phyloP scores from a whole-genome alignment of 2,888 invertebrate genomes.

The Eupithecia exiguata region DNA sequence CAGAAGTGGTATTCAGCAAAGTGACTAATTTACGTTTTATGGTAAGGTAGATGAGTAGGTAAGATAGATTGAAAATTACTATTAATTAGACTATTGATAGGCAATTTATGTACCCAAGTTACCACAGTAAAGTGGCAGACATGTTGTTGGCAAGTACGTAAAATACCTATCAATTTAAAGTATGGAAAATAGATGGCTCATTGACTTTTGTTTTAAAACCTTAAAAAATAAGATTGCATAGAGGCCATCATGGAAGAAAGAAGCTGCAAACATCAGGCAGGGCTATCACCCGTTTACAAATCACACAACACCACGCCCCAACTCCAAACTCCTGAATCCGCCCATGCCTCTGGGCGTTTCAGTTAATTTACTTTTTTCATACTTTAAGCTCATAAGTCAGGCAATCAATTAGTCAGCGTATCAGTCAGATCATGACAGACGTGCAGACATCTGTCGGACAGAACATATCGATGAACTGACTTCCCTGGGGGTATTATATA shows the following conservation, averaged over 20 bases:
- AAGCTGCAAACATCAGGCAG: neutral
- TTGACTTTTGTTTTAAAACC: too few relatives aligned
- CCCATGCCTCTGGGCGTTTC: constrained; percentile 31
- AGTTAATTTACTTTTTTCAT: constrained; percentile 52
- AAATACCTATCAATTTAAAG: too few relatives aligned
- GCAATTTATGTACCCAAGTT: too few relatives aligned
- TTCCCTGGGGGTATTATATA: constrained; percentile 27
- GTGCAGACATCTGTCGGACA: constrained; percentile 38
- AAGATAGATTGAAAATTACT: too few relatives aligned
- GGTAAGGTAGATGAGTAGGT: too few relatives aligned
- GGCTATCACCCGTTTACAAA: neutral
- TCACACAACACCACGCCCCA: neutral
- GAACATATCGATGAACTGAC: constrained; percentile 43
- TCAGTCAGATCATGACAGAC: constrained; percentile 65
- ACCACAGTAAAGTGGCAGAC: too few relatives aligned
- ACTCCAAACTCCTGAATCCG: constrained; percentile 24
- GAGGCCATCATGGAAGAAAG: too few relatives aligned
- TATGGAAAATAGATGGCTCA: too few relatives aligned
- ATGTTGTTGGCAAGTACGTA: too few relatives aligned
- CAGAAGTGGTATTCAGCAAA: neutral
- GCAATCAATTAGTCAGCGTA: constrained; percentile 72
- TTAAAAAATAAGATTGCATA: too few relatives aligned
- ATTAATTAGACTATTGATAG: too few relatives aligned
- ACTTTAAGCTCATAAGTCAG: constrained; percentile 71
- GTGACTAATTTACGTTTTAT: too few relatives aligned